Percentiles rank a stretch among this genome's conserved stretches.
Evolutionary conservation across 2,113 vertebrate genomes (phyloP).

Genomic region (Ctenomys sociabilis): DNA sequence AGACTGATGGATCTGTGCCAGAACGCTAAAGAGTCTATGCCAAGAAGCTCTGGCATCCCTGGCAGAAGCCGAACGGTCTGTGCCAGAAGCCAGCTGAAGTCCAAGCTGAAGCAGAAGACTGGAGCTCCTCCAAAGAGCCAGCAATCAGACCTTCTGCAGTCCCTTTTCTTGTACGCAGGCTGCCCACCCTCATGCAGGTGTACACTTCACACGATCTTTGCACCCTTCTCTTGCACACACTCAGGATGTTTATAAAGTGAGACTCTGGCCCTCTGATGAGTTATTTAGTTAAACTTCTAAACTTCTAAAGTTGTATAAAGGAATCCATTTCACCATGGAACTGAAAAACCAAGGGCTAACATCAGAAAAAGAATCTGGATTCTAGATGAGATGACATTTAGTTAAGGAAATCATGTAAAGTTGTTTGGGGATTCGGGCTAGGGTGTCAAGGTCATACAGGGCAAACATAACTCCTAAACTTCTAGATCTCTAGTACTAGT

Average conservation of each 20-base stretch:
- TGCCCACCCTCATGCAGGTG: background rate
- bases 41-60: background rate
- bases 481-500: background rate
- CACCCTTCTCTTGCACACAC: background rate
- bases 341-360: background rate
- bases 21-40: background rate
- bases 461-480: background rate
- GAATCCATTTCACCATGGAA: background rate
- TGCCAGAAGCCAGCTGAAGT: background rate
- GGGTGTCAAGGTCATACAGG: background rate
- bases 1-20: background rate
- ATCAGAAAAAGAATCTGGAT: background rate
- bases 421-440: background rate
- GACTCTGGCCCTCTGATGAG: background rate
- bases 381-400: background rate
- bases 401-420: background rate
- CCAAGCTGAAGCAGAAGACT: background rate
- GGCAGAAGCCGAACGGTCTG: background rate
- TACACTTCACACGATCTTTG: background rate
- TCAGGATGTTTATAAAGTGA: background rate
- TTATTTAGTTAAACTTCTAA: background rate
- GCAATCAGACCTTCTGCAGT: background rate
- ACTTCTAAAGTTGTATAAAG: background rate
- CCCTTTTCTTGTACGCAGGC: background rate
- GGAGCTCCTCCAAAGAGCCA: background rate